Base-by-base conservation (phyloP, 2,888 invertebrate genomes). In the Charanyca ferruginea region DNA sequence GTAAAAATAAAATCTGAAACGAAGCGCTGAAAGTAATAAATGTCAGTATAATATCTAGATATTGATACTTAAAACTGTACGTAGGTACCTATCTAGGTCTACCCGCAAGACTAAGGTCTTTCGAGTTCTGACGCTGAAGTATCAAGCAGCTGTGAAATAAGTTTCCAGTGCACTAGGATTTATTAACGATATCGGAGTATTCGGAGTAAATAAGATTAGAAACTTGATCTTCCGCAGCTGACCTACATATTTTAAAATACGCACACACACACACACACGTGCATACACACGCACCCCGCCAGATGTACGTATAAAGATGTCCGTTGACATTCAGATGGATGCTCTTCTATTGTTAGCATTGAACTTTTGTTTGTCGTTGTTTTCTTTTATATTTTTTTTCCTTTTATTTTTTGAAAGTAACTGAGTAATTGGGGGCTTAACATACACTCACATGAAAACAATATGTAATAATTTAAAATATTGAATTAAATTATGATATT, bases 211-310 rank as follows among this genome's bases (percentile, higher is more conserved):
- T 32, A 22, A 52, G 45, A 60, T 42, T 25, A 51, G 44, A 52
- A 66, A 77, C 49, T 32, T 47, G 53, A 66, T 57, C 49, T 51
- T 57, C 55, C 38, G 22, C 47, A 41, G 63, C 44, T 70, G 79
- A 70, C 79, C 77, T 74, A 77, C 59, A 58, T 78, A 62, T 61
- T 57, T 58, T 53, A 53, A 55, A 65, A 66, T 47, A 53, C 55
- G 41, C 52, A 51, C 58, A 35, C 25, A 49, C 38, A 48, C 22
- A 60, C 11, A 28, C 11, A 47, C 23, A n/a, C 7, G 28, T 28
- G n/a, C n/a, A n/a, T n/a, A n/a, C 2, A 51, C 28, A 42, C 44
- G n/a, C 41, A 32, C 20, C 22, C 7, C 2, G 6, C 25, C 42
- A 49, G 20, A 42, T 22, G 38, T 66, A n/a, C 16, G 5, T 20